Base-by-base conservation (phyloP, 1,140 invertebrate genomes). In the Micrasema minimum region DNA sequence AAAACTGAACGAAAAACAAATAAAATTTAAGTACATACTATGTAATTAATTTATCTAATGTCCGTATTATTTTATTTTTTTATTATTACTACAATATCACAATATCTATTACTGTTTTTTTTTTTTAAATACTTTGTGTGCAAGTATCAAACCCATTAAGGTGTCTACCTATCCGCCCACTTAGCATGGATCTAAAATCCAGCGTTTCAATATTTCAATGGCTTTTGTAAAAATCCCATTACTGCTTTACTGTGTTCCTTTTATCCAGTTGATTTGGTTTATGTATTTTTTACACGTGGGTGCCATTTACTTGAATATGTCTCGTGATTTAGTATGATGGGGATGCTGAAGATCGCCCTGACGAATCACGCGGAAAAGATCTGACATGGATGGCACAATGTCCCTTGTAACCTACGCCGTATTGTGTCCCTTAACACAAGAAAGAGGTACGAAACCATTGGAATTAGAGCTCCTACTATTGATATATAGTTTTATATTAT, bases 351-450 rank as follows among this genome's bases (percentile, higher is more conserved):
- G 62, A 65, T 51, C 70, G 16, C 65, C 61, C 12, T 55, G 55
- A 59, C 70, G 70, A 72, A 72, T 72, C 64, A 72, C 6, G 61
- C 70, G 65, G 64, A 55, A 72, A 72, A 72, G 64, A 72, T 62
- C 65, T 72, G 61, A 72, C 61, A 59, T 61, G 53, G 65, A 66
- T 66, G 65, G 43, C 43, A 67, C 70, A 67, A 59, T 72, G 70
- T 72, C 46, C n/a, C 35, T 66, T 64, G 59, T 64, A 64, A 64
- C 26, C 18, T 31, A 64, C 43, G 22, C 43, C 59, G 59, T 64
- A 64, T 46, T 64, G 43, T 64, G 59, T 64, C 59, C 10, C 22
- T 5, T 14, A 64, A 64, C 43, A 59, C 11, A 22, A n/a, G 11
- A 3, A 16, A 2, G 37, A 18, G 11, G 37, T 41, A 1, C 14